A percentile compares a stretch with the other conserved stretches of the same genome.
Conservation (phyloP, 2,888 invertebrate genomes). For the Clunio marinus region DNA sequence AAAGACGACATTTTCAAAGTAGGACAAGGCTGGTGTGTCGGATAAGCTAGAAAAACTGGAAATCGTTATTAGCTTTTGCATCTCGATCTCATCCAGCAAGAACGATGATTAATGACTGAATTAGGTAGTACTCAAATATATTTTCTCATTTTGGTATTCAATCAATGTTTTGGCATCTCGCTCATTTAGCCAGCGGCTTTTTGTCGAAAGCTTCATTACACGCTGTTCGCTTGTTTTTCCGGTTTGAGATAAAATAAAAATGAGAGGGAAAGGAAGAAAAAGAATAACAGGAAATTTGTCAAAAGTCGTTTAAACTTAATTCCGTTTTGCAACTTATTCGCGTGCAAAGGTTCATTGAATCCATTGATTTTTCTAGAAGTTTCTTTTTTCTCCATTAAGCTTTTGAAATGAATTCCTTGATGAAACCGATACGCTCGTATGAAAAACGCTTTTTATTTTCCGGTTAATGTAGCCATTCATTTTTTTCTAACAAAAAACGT, state of each 20-base stretch:
- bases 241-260: background rate
- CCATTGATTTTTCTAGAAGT: background rate
- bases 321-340: too few relatives aligned
- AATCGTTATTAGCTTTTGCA: background rate
- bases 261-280: background rate
- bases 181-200: background rate
- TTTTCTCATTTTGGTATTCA: background rate
- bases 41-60: background rate
- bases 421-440: too few relatives aligned
- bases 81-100: background rate
- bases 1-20: background rate
- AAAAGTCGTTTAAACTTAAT: too few relatives aligned
- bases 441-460: too few relatives aligned
- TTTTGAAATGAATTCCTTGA: too few relatives aligned
- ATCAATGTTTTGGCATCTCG: background rate
- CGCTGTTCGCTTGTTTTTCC: background rate
- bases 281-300: background rate
- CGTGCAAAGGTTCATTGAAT: background rate
- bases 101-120: background rate
- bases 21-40: background rate
- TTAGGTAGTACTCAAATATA: too few relatives aligned
- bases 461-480: too few relatives aligned
- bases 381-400: too few relatives aligned
- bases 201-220: background rate
- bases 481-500: too few relatives aligned